Evolutionary conservation across 2,797 vertebrate genomes (phyloP), one percentile per base, ranked within the genome.

Genomic region (Clarias pachynema): DNA sequence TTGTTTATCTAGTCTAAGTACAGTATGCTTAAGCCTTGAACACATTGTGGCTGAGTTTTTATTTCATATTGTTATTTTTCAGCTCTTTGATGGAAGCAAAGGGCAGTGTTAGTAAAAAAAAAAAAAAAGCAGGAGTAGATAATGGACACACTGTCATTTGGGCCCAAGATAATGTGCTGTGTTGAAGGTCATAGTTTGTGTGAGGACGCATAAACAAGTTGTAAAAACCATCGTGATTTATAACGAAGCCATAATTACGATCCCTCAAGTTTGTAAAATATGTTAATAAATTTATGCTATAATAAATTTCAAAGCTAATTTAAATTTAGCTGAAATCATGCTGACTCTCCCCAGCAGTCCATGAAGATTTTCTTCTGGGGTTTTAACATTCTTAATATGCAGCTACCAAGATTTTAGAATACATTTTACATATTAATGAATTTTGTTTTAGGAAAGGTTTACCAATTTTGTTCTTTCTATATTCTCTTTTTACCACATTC

Each of bases 321-420:
- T 63, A 62, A 79, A 72, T 70, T 31, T 31, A 31, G 29, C 31
- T 59, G 57, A 59, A 77, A 79, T 40, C 62, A 79, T 79, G 34
- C 22, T 37, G 22, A 24, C n/a, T 73, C 66, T 37, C 68, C 22
- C 24, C 29, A 34, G 0, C 22, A 37, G 29, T 63, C 16, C 57
- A 18, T 37, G 53, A 81, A 63, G 40, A 40, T 59, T 73, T 60
- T 62, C 0, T 53, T 80, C 57, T 65, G 37, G n/a, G 60, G 8
- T 57, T 81, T 74, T 72, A 79, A 62, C 37, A 16, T 37, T 63
- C 22, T 16, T 62, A 20, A 62, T 56, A 53, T 56, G 57, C 44
- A 63, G 69, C 40, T 22, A 14, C 40, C 56, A 66, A 31, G 26
- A 65, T 81, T 66, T n/a, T 81, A 78, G 37, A 37, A 56, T 57